Percentiles rank a stretch among this genome's conserved stretches.
phyloP scores from a whole-genome alignment of 2,113 vertebrate genomes.

The Cranoglanis bouderius region DNA sequence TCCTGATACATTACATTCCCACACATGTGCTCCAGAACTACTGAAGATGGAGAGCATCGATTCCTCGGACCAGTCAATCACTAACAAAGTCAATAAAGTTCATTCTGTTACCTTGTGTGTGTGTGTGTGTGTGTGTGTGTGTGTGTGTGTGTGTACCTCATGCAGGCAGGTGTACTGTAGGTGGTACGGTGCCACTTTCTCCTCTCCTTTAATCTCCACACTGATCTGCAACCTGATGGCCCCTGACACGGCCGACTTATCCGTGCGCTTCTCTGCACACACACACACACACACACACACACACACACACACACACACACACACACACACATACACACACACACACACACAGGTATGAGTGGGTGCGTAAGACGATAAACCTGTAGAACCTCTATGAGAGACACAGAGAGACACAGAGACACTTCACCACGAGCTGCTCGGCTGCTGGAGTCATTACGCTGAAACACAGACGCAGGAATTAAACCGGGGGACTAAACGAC shows the following conservation, averaged over 20 bases:
- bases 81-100: no score
- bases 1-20: neutral
- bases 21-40: neutral
- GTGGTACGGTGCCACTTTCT: conserved; percentile 94
- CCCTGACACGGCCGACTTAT: conserved; percentile 93
- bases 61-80: no score
- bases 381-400: neutral
- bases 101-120: neutral
- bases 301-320: conserved; percentile 40
- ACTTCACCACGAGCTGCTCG: neutral
- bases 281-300: conserved; percentile 39
- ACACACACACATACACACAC: conserved; percentile 37
- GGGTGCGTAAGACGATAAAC: neutral
- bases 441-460: neutral
- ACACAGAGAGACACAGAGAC: neutral
- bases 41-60: neutral
- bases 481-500: neutral
- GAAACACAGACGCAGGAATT: neutral
- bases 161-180: conserved; percentile 95
- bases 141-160: conserved; percentile 75
- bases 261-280: conserved; percentile 88
- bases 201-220: conserved; percentile 95
- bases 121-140: conserved; percentile 39
- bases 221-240: conserved; percentile 92
- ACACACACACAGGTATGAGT: conserved; percentile 23